Evolutionary conservation across 2,113 vertebrate species (phyloP).

Genomic region (Leptosomus discolor): DNA sequence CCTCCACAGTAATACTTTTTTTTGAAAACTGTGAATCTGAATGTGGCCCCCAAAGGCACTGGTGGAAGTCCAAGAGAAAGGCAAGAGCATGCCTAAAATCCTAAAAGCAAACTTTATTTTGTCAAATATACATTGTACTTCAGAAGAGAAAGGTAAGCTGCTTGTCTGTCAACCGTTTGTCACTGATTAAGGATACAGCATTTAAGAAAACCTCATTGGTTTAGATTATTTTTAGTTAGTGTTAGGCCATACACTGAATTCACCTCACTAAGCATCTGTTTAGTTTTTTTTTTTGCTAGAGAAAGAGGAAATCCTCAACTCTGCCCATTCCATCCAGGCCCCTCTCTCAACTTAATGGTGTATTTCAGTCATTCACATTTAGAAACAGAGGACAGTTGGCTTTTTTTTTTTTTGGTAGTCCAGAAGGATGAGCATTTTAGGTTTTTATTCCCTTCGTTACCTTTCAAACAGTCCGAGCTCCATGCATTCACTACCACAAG

Average conservation of each 20-base stretch:
- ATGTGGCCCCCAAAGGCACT: background rate
- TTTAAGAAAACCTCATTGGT: background rate
- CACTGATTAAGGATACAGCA: background rate
- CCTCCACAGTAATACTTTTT: background rate
- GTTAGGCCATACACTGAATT: background rate
- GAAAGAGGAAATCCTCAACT: background rate
- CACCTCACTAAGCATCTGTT: background rate
- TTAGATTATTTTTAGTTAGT: background rate
- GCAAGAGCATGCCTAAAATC: background rate
- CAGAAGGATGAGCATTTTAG: background rate
- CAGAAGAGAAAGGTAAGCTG: background rate
- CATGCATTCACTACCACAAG: background rate
- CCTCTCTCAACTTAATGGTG: background rate
- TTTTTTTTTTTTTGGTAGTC: background rate
- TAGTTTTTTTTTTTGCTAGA: background rate
- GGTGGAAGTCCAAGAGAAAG: background rate
- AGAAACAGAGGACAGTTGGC: background rate
- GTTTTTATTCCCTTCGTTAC: background rate
- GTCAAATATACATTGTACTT: background rate
- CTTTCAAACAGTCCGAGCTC: background rate
- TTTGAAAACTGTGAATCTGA: background rate
- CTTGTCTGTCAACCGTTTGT: background rate
- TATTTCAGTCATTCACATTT: background rate
- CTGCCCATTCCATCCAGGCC: background rate
- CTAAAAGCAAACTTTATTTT: background rate